A percentile compares a stretch with the other conserved stretches of the same genome.
phyloP scores from a whole-genome alignment of 2,113 vertebrate genomes.

The Salvelinus sp. region DNA sequence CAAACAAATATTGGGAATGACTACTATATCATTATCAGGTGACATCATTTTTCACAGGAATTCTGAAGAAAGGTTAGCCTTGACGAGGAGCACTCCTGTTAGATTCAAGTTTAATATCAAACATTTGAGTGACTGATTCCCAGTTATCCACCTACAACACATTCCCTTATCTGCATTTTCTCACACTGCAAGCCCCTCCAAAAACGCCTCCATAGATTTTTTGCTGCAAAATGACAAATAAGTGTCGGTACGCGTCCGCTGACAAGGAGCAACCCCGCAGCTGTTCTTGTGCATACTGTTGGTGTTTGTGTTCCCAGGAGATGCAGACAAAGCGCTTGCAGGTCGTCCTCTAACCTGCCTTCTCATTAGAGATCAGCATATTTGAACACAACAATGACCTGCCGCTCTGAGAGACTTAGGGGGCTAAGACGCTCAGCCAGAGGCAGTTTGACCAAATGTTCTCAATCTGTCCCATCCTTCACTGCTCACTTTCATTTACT shows the following conservation, averaged over 20 bases:
- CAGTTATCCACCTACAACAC: no score
- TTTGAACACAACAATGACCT: constrained; percentile 56
- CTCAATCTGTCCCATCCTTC: constrained; percentile 5
- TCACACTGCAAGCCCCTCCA: no score
- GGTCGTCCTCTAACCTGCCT: constrained; percentile 57
- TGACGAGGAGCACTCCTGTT: no score
- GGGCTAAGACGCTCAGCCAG: background rate
- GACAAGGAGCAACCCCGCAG: constrained; percentile 31
- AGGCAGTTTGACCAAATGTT: constrained; percentile 4
- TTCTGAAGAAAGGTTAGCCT: no score
- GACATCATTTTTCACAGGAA: no score
- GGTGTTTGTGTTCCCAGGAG: constrained; percentile 71
- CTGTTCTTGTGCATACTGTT: constrained; percentile 58
- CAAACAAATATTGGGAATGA: no score
- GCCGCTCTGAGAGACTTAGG: constrained; percentile 29
- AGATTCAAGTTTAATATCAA: background rate
- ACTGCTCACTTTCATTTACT: constrained; percentile 30
- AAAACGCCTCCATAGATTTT: constrained; percentile 4
- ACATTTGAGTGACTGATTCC: background rate
- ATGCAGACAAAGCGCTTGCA: constrained; percentile 64
- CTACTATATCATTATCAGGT: constrained; percentile 19
- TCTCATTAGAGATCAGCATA: constrained; percentile 62
- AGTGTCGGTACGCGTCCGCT: constrained; percentile 6
- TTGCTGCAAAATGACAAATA: constrained; percentile 35
- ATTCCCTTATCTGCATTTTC: no score